Evolutionary conservation across 1,140 invertebrate species (phyloP), one percentile per base, ranked within the genome.

Genomic region (Hirudo medicinalis): DNA sequence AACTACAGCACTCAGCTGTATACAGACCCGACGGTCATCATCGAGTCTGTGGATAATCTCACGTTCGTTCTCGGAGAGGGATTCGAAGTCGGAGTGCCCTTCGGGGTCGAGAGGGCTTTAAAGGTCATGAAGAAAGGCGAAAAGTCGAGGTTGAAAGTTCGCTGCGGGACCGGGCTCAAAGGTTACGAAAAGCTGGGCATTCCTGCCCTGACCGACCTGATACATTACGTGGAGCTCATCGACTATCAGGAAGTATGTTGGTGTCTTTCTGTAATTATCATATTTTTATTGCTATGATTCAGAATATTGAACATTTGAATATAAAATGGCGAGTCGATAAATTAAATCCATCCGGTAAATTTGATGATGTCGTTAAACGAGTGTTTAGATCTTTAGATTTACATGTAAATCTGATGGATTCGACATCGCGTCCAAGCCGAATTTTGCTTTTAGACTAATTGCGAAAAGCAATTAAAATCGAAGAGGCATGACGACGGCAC

Each of bases 11-110:
- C 71, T 25, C 60, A 60, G 79, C 80, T 71, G 81, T 91, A 90
- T 94, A 73, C 87, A 91, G 77, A 49, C 43, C 43, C 43, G 43
- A 49, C 43, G 5, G 43, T 49, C 11, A 17, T 49, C 9, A 49
- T 78, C 94, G 71, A 84, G 87, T 78, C 93, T 92, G 53, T 85
- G 82, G 76, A 90, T 76, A 87, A 92, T 75, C 85, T 94, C 0
- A 86, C 87, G 57, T 97, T 95, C 80, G 80, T 82, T 54, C 82
- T 96, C n/a, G 93, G 93, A 0, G 94, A 97, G 83, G 92, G 90
- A 25, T 84, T 82, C 69, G 88, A 90, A 71, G 79, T 81, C 57
- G 87, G 87, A 73, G 81, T 98, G 25, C 86, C 91, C 25, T 85
- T 88, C 54, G 94, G 92, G 4, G 79, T 98, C 25, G 94, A 98